Conservation (phyloP, 2,888 invertebrate species). For the Melanostoma mellinum region DNA sequence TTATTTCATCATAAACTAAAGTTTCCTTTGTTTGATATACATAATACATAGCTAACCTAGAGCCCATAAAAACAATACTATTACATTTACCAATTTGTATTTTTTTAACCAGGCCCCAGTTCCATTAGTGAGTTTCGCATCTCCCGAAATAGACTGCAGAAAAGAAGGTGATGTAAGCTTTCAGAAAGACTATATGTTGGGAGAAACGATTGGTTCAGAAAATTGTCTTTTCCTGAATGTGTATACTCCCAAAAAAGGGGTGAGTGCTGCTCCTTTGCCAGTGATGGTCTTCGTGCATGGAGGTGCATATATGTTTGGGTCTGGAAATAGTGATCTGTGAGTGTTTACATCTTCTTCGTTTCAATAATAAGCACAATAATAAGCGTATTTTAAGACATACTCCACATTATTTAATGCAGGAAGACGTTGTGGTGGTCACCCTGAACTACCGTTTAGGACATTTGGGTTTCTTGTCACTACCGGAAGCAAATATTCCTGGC, state of each 20-base stretch:
- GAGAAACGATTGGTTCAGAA: slow-evolving; percentile 78
- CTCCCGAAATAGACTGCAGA: slow-evolving; percentile 78
- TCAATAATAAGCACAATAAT: no score
- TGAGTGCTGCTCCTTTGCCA: slow-evolving; percentile 74
- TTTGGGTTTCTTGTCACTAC: slow-evolving; percentile 79
- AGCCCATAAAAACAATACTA: no score
- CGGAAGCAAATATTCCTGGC: slow-evolving; percentile 79
- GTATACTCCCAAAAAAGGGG: slow-evolving; percentile 77
- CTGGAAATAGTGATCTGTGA: slow-evolving; percentile 79
- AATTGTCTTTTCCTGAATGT: slow-evolving; percentile 80
- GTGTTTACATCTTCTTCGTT: neutral
- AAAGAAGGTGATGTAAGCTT: slow-evolving; percentile 77
- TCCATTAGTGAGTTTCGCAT: slow-evolving; percentile 77
- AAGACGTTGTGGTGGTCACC: slow-evolving; percentile 80
- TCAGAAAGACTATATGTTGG: slow-evolving; percentile 77
- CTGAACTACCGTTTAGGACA: slow-evolving; percentile 80
- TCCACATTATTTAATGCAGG: slow-evolving; percentile 79
- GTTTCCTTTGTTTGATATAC: no score
- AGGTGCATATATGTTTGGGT: slow-evolving; percentile 79
- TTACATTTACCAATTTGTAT: neutral
- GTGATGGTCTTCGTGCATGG: slow-evolving; percentile 82
- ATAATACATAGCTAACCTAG: no score
- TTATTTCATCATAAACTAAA: no score
- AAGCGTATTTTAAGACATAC: slow-evolving; percentile 75
- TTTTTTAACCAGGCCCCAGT: slow-evolving; percentile 77